Conservation (phyloP, 1,140 invertebrate genomes). For the Camponotus floridanus region DNA sequence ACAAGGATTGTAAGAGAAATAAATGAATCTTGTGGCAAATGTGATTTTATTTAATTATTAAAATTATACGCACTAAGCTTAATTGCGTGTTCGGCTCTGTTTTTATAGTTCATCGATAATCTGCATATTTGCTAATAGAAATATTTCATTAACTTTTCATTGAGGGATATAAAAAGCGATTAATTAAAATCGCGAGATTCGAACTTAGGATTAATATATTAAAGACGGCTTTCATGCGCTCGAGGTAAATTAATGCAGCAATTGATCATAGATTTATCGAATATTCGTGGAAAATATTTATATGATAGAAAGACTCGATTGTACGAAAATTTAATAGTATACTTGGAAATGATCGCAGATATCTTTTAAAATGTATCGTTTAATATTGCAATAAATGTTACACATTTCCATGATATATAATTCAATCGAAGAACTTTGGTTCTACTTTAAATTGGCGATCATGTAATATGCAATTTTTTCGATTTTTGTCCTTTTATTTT, state of each 20-base stretch:
- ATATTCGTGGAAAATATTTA: not conserved
- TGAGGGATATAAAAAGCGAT: not conserved
- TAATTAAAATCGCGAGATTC: not conserved
- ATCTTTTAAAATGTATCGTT: not conserved
- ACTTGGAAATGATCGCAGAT: not conserved
- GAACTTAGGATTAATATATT: not conserved
- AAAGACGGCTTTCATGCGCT: constrained; percentile 6
- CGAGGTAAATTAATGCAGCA: not conserved
- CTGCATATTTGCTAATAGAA: not conserved
- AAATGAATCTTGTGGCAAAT: too few relatives aligned
- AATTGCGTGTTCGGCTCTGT: not conserved
- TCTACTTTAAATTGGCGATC: not conserved
- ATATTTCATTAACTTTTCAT: not conserved
- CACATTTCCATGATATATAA: not conserved
- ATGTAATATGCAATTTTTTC: not conserved
- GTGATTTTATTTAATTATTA: too few relatives aligned
- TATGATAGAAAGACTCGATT: constrained; percentile 15
- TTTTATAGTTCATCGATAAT: not conserved
- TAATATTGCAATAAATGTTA: not conserved
- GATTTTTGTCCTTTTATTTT: not conserved
- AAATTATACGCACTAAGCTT: not conserved
- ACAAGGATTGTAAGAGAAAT: too few relatives aligned
- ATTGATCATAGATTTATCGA: not conserved
- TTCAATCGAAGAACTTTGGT: not conserved
- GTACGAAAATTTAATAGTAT: not conserved